These are phyloP conservation scores for Pammene aurita DNA, from an alignment of 2,888 invertebrate species.

Conservation along the genomic window DNA sequence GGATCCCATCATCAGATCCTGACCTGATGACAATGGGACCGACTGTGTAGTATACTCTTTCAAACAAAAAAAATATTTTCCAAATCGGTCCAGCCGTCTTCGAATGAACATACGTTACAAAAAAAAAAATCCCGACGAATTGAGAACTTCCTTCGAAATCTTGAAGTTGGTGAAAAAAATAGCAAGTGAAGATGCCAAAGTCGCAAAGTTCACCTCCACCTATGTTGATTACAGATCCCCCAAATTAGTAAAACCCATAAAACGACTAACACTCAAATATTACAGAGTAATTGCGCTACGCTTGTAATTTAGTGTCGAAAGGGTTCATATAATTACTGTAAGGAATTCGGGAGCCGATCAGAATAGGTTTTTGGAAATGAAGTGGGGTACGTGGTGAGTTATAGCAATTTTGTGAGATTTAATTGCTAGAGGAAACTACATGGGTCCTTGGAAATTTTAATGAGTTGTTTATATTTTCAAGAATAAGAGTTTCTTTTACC, in stretches of 20 bases:
- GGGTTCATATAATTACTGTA: conserved; percentile 63
- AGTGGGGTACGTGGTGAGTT: conserved; percentile 42
- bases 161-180: neutral
- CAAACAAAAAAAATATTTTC: no score
- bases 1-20: no score
- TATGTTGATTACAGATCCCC: conserved; percentile 45
- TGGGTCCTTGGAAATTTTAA: neutral
- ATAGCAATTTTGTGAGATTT: conserved; percentile 27
- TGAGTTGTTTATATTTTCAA: no score
- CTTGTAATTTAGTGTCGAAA: conserved; percentile 58
- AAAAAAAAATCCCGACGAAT: no score
- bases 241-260: conserved; percentile 57
- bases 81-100: no score
- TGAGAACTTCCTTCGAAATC: no score
- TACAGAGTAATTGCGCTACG: conserved; percentile 59
- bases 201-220: neutral
- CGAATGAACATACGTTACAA: no score
- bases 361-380: conserved; percentile 55
- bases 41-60: no score
- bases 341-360: conserved; percentile 60
- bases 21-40: no score
- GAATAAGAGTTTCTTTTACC: no score
- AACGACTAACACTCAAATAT: conserved; percentile 57
- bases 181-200: neutral
- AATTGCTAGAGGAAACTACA: conserved; percentile 16